These are phyloP conservation scores for Syrrhaptes paradoxus DNA, from an alignment of 2,113 vertebrate species.

Conservation along the genomic window DNA sequence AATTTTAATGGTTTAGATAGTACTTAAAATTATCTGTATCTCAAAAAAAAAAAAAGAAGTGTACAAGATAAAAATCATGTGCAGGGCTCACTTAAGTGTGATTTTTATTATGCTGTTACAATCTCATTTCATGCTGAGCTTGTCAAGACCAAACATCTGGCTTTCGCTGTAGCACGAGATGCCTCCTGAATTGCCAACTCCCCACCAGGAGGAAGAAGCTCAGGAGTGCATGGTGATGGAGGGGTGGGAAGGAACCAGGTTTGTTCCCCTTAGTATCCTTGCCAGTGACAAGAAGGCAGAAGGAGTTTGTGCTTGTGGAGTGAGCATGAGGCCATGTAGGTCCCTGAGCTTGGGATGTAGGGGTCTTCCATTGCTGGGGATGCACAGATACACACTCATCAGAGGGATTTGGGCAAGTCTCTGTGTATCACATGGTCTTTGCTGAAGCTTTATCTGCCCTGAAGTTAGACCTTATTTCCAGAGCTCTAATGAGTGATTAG, in stretches of 20 bases:
- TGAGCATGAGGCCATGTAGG: neutral
- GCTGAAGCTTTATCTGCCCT: neutral
- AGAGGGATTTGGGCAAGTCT: neutral
- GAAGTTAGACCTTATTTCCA: neutral
- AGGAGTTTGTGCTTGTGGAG: neutral
- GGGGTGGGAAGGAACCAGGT: neutral
- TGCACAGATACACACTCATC: neutral
- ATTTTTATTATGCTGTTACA: neutral
- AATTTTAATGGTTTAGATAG: neutral
- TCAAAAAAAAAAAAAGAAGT: neutral
- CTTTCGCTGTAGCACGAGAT: neutral
- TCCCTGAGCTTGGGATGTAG: neutral
- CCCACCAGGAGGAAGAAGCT: neutral
- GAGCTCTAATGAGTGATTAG: neutral
- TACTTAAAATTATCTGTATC: neutral
- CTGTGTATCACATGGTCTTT: neutral
- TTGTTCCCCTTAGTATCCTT: neutral
- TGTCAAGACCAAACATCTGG: slow-evolving; percentile 17
- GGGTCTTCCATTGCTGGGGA: neutral
- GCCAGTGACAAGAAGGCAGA: neutral
- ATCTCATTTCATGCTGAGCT: neutral
- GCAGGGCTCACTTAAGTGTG: neutral
- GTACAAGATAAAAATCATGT: neutral
- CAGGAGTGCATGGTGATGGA: neutral
- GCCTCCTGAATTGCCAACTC: neutral